Percentiles rank a stretch among this genome's conserved stretches.
Evolutionary conservation across 1,140 invertebrate species (phyloP).

Genomic region (Cyrtorhinus lividipennis): DNA sequence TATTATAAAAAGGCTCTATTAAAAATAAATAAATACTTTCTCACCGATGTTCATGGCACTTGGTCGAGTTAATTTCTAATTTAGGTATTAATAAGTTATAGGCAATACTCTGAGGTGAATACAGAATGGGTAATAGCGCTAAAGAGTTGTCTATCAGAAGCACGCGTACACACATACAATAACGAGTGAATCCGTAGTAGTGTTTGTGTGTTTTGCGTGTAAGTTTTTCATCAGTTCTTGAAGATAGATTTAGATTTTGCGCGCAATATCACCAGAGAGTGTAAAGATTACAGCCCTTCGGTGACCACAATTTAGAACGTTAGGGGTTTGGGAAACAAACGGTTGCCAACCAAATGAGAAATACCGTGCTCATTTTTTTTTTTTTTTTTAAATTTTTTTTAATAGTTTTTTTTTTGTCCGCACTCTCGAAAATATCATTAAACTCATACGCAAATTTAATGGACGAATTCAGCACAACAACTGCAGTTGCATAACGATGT

Average conservation of each 20-base stretch:
- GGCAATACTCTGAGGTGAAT: neutral
- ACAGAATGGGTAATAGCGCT: neutral
- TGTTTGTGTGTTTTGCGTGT: no score
- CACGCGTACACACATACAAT: neutral
- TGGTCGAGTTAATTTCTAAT: neutral
- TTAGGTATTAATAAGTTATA: neutral
- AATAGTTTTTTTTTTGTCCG: no score
- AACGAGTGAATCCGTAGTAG: no score
- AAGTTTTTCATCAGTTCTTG: no score
- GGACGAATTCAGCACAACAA: neutral
- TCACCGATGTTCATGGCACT: neutral
- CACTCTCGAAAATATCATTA: neutral
- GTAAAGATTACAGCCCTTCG: neutral
- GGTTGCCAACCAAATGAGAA: no score
- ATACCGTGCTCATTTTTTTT: no score
- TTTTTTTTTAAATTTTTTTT: no score
- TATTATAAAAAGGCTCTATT: neutral
- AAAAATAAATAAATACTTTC: neutral
- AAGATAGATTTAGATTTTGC: neutral
- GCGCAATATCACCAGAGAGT: neutral
- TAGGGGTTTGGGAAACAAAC: no score
- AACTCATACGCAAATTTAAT: neutral
- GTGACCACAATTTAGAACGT: neutral
- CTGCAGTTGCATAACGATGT: neutral
- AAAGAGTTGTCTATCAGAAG: neutral